Base-by-base conservation (phyloP, 1,140 invertebrate species). In the Drosophila trapezifrons region DNA sequence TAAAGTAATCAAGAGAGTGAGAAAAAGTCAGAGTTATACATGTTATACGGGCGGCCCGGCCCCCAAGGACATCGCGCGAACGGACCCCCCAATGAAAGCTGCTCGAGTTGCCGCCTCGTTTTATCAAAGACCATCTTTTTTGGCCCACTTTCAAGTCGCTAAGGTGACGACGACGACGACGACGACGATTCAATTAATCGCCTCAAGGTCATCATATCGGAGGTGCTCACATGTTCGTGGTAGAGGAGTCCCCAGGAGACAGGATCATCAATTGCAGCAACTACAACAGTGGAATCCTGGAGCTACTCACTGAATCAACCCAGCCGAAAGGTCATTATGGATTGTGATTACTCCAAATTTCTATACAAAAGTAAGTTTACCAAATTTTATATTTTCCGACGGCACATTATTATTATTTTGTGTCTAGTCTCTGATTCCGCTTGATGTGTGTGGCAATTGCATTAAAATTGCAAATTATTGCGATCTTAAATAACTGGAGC, bases 401-500 rank as follows among this genome's bases (percentile, higher is more conserved):
- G 51, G 51, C 32, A 51, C 22, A 37, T 22, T 20, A 54, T 54
- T 37, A 37, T 54, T 47, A 47, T 37, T 37, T 37, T 54, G 47
- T 18, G 32, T 10, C 37, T 54, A 37, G 32, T 37, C 32, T 37
- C 9, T 54, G 51, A 54, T 37, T 54, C 51, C 51, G 51, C 51
- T 22, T 54, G 18, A 54, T 37, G 51, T 54, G 51, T 54, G 51
- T 20, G 17, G 51, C 49, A 52, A 52, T 37, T 54, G 51, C 51
- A 54, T 54, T 54, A 13, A 54, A 54, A 54, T 54, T 54, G 51
- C 51, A 38, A 54, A 54, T 54, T 54, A 54, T 54, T 54, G 51
- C 51, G 32, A 54, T 37, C 51, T 54, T 54, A 54, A 54, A 37
- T 54, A 54, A 54, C 51, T 54, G 51, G 37, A 54, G 51, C 51